A percentile compares a stretch with the other conserved stretches of the same genome.
Conservation (phyloP, 2,888 invertebrate species). For the Heliconius aoede region DNA sequence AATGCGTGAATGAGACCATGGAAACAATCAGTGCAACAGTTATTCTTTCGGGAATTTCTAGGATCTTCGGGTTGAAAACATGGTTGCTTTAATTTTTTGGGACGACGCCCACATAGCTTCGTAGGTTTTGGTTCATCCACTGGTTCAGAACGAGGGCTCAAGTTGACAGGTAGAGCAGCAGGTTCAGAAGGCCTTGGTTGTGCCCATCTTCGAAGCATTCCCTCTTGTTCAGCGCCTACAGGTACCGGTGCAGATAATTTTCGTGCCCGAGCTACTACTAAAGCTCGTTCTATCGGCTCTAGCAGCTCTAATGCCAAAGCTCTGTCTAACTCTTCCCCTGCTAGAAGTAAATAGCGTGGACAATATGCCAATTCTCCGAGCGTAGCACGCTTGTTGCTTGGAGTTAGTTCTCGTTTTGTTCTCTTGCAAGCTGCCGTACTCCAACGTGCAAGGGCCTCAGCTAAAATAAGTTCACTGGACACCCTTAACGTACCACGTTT, state of each 20-base stretch:
- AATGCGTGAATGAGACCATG: constrained; percentile 79
- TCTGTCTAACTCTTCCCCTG: constrained; percentile 85
- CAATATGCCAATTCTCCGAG: constrained; percentile 83
- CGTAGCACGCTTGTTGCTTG: constrained; percentile 75
- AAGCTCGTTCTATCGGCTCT: constrained; percentile 76
- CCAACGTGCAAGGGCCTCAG: constrained; percentile 85
- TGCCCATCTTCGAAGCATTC: constrained; percentile 74
- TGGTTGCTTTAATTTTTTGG: constrained; percentile 72
- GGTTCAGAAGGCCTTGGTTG: constrained; percentile 71
- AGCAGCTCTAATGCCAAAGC: constrained; percentile 75
- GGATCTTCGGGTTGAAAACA: constrained; percentile 73
- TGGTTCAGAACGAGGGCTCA: constrained; percentile 74
- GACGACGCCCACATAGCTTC: constrained; percentile 67
- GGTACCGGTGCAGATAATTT: constrained; percentile 74
- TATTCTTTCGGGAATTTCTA: constrained; percentile 59
- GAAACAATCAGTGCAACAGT: constrained; percentile 80
- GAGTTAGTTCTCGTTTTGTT: constrained; percentile 71
- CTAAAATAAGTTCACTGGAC: constrained; percentile 84
- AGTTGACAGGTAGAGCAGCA: constrained; percentile 73
- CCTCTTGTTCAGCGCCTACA: constrained; percentile 76
- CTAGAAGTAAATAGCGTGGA: constrained; percentile 87
- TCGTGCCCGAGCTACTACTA: constrained; percentile 74
- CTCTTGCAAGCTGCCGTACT: constrained; percentile 76
- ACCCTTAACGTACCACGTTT: constrained; percentile 87
- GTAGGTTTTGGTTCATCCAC: constrained; percentile 67